Percentiles rank a stretch among this genome's conserved stretches.
These are phyloP conservation scores for Pteropus alecto DNA, from an alignment of 2,113 vertebrate genomes.

Conservation along the genomic window DNA sequence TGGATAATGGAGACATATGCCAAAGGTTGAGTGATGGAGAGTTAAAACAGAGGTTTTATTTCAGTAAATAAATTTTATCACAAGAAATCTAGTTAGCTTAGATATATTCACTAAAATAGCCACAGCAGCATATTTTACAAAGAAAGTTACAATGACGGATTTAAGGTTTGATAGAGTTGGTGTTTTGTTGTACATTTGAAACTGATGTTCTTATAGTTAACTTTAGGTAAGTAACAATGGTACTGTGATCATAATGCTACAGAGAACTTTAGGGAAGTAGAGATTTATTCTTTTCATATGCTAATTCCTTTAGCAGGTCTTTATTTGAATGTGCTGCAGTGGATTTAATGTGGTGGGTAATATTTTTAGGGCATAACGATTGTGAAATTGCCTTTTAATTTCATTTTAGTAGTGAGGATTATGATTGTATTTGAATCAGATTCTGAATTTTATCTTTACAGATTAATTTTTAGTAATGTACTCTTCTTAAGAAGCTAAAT, in stretches of 20 bases:
- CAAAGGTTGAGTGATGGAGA: conserved; percentile 31
- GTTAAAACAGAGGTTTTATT: conserved; percentile 51
- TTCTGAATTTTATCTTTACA: conserved; percentile 63
- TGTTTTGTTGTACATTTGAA: conserved; percentile 57
- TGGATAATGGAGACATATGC: conserved; percentile 35
- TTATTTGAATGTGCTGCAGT: conserved; percentile 31
- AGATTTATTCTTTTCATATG: conserved; percentile 55
- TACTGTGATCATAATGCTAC: conserved; percentile 19
- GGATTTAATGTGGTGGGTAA: conserved; percentile 39
- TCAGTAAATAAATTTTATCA: conserved; percentile 55
- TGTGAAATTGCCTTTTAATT: conserved; percentile 77
- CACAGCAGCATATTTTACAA: conserved; percentile 36
- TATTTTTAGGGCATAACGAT: conserved; percentile 69
- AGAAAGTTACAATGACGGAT: conserved; percentile 46
- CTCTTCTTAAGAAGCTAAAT: conserved; percentile 30
- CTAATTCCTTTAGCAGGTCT: conserved; percentile 43
- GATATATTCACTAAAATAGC: not conserved
- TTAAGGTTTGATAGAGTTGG: conserved; percentile 43
- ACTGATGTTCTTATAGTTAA: conserved; percentile 48
- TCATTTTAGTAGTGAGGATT: conserved; percentile 69
- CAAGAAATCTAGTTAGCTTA: conserved; percentile 40
- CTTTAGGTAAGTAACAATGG: conserved; percentile 26
- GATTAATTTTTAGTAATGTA: conserved; percentile 41
- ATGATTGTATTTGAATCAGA: conserved; percentile 68
- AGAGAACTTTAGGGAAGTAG: conserved; percentile 39